These are phyloP conservation scores for Coturnix japonica DNA, from an alignment of 2,113 vertebrate species.

Conservation along the genomic window DNA sequence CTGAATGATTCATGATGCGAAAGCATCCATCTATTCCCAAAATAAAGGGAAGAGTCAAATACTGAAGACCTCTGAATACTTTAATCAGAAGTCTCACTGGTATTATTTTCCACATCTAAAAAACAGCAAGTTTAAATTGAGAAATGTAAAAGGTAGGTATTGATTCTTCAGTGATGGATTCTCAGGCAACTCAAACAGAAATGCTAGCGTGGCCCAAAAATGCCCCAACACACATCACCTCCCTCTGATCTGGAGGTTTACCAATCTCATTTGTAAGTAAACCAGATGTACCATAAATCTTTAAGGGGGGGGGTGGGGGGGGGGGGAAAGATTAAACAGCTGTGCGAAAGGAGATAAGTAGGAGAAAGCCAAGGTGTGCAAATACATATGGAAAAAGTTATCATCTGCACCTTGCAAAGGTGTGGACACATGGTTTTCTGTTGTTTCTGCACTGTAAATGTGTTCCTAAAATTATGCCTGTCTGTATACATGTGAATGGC, in stretches of 20 bases:
- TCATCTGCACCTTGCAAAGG: background rate
- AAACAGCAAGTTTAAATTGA: background rate
- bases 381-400: background rate
- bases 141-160: background rate
- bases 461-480: background rate
- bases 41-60: background rate
- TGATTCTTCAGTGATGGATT: background rate
- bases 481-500: accelerated
- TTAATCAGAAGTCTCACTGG: background rate
- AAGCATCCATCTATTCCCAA: background rate
- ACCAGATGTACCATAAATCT: background rate
- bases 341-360: background rate
- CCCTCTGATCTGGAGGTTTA: background rate
- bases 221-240: background rate
- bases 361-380: background rate
- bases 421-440: background rate
- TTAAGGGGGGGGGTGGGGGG: background rate
- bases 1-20: background rate
- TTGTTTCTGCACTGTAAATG: background rate
- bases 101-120: background rate
- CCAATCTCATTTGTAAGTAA: background rate
- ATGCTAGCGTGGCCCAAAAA: background rate
- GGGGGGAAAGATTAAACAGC: background rate
- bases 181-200: background rate
- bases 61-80: background rate